Evolutionary conservation across 2,888 invertebrate genomes (phyloP), one percentile per base, ranked within the genome.

Genomic region (Netelia virgata): DNA sequence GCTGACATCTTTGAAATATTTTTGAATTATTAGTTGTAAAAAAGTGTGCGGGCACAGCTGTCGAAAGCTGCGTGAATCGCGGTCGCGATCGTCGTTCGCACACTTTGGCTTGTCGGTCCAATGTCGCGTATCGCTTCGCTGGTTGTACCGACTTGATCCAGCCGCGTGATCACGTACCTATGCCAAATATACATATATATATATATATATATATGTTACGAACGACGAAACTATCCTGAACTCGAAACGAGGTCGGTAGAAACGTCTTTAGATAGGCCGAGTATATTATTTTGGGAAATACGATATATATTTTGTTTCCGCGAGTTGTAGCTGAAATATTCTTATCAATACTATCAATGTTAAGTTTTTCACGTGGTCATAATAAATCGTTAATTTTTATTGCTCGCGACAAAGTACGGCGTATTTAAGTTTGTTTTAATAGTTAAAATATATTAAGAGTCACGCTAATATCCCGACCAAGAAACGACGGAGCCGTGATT

Each of bases 281-380:
- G 79, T 23, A 82, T 85, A 86, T 89, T 90, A 89, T 90, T 90
- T 88, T 86, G 83, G 87, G 88, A 86, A 86, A 84, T 88, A 88
- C 86, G 87, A 89, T 87, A 88, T 87, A 84, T 86, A 36, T 83
- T 61, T 80, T 77, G 70, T 74, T 59, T 82, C 70, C 85, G 84
- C 53, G 59, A 80, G 78, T 83, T 74, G 75, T 5, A 18, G 28
- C 11, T 16, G 43, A 28, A 18, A 55, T 20, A 66, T 78, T 2
- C 36, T 50, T 28, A 72, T 53, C 18, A 18, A 28, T 28, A 66
- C 72, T 61, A 47, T 75, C 50, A 23, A 11, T 55, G 14, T 47
- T 14, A 47, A 3, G 0, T 14, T 47, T 47, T 47, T 14, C 14
- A 11, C 6, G 0, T 36, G 36, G 36, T 36, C 36, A 8, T 36